Evolutionary conservation across 2,888 invertebrate genomes (phyloP).

Genomic region (Chalcis sispes): DNA sequence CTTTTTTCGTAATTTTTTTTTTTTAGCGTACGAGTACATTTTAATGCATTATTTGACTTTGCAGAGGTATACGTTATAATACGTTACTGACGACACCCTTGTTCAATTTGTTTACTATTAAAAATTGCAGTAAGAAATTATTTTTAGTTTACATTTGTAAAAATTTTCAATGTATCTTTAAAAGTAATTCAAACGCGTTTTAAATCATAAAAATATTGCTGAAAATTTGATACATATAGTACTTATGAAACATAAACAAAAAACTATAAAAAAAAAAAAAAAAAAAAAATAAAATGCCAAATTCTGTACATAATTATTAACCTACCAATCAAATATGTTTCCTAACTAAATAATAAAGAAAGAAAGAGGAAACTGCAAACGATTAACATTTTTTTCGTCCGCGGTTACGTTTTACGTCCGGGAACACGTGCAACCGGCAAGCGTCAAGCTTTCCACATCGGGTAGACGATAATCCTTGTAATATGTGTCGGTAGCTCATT

Average conservation of each 20-base stretch:
- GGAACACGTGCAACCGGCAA: slow-evolving; percentile 62
- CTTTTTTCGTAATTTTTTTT: not conserved
- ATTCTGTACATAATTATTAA: not conserved
- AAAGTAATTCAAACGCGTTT: slow-evolving; percentile 2
- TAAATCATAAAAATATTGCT: slow-evolving; percentile 9
- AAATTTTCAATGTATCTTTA: slow-evolving; percentile 14
- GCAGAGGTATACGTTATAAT: no score
- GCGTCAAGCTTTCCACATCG: slow-evolving; percentile 57
- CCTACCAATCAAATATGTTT: slow-evolving; percentile 2
- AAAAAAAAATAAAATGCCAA: not conserved
- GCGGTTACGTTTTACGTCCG: slow-evolving; percentile 62
- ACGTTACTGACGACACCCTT: not conserved
- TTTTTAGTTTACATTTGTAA: not conserved
- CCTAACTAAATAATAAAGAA: slow-evolving; percentile 15
- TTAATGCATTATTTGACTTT: no score
- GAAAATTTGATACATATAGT: no score
- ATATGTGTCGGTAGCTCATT: slow-evolving; percentile 17
- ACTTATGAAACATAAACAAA: not conserved
- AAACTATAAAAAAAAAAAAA: slow-evolving; percentile 11
- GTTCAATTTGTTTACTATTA: not conserved
- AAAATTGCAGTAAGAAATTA: not conserved
- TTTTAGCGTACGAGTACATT: not conserved
- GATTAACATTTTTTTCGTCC: slow-evolving; percentile 61
- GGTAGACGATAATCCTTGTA: slow-evolving; percentile 59
- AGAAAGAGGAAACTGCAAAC: slow-evolving; percentile 36